Conservation (phyloP, 2,888 invertebrate species). For the Polydrusus cervinus region DNA sequence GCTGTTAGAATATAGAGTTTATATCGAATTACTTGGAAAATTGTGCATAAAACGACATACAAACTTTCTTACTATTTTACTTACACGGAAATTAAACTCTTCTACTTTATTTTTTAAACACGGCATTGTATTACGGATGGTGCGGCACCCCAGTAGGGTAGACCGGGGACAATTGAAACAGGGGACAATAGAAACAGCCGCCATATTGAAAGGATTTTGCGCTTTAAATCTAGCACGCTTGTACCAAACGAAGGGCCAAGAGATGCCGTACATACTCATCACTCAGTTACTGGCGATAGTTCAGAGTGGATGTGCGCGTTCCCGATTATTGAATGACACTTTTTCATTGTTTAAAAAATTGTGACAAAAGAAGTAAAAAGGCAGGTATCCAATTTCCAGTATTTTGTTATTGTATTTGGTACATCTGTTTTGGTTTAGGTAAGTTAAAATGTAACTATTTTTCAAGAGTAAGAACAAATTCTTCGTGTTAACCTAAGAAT, state of each 20-base stretch:
- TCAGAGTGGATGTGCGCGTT: background rate
- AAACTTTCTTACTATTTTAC: too few species aligned
- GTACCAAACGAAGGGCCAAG: background rate
- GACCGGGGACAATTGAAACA: slow-evolving; percentile 24
- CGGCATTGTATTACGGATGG: too few species aligned
- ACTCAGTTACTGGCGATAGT: slow-evolving; percentile 1
- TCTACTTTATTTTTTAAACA: too few species aligned
- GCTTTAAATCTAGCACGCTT: background rate
- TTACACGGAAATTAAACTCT: too few species aligned
- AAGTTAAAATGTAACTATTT: background rate
- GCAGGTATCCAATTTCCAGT: background rate
- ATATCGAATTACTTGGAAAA: too few species aligned
- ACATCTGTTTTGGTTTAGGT: background rate
- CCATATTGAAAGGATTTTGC: background rate
- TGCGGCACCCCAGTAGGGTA: slow-evolving; percentile 15
- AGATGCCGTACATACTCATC: background rate
- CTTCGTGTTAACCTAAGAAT: background rate
- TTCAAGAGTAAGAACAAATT: background rate
- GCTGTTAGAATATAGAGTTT: too few species aligned
- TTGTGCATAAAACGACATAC: too few species aligned
- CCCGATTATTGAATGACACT: background rate
- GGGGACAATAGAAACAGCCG: slow-evolving; percentile 13
- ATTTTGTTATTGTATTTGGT: background rate
- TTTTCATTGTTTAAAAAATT: background rate
- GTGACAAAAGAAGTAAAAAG: background rate